Evolutionary conservation across 2,888 invertebrate species (phyloP).

Genomic region (Scaptomyza flava): DNA sequence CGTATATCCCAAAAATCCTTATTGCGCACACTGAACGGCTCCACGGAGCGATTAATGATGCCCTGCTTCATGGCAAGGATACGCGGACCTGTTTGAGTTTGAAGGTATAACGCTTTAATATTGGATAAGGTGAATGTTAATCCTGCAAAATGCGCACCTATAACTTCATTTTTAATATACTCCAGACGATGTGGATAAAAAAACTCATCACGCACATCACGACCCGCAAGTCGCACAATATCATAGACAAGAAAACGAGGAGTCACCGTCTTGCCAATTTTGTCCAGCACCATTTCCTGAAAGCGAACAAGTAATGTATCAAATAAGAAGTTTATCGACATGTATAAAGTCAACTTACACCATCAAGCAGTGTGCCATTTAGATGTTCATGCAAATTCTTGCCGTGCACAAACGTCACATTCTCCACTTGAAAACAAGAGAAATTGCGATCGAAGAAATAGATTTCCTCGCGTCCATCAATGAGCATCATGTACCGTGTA

Average conservation of each 20-base stretch:
- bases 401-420: slow-evolving; percentile 91
- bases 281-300: slow-evolving; percentile 98
- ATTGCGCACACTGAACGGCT: slow-evolving; percentile 95
- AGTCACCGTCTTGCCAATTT: slow-evolving; percentile 89
- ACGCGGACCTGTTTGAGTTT: slow-evolving; percentile 83
- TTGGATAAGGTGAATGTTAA: background rate
- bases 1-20: slow-evolving; percentile 96
- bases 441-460: slow-evolving; percentile 98
- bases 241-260: slow-evolving; percentile 98
- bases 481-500: slow-evolving; percentile 98
- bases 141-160: slow-evolving; percentile 85
- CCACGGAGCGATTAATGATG: slow-evolving; percentile 89
- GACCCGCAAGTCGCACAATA: slow-evolving; percentile 92
- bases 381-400: slow-evolving; percentile 90
- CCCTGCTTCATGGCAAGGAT: slow-evolving; percentile 91
- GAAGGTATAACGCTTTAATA: background rate
- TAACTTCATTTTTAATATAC: slow-evolving; percentile 91
- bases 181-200: slow-evolving; percentile 91
- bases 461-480: slow-evolving; percentile 92
- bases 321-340: background rate
- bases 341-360: slow-evolving; percentile 87
- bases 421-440: slow-evolving; percentile 93
- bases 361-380: slow-evolving; percentile 94
- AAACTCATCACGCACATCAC: slow-evolving; percentile 89
- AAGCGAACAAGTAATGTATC: slow-evolving; percentile 3